A percentile compares a stretch with the other conserved stretches of the same genome.
Conservation (phyloP, 1,140 invertebrate species). For the Nilaparvata lugens region DNA sequence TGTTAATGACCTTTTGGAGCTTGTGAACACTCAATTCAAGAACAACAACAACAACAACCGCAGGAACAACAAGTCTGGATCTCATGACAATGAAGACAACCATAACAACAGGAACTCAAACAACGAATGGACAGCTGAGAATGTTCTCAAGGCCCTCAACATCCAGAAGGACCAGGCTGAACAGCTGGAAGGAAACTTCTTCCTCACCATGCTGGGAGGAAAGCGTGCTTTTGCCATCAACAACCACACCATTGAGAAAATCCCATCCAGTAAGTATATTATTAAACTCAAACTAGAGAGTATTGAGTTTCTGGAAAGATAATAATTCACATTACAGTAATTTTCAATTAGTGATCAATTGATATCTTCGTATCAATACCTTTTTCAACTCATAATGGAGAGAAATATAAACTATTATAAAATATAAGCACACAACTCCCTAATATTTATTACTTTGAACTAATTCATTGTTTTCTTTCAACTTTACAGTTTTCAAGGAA, state of each 20-base stretch:
- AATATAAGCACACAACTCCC: no score
- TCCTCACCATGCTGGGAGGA: constrained; percentile 34
- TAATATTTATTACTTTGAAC: no score
- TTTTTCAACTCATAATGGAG: no score
- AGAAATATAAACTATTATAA: no score
- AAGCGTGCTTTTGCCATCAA: constrained; percentile 44
- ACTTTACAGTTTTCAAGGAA: background rate
- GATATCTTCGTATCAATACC: background rate
- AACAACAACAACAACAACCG: constrained; percentile 15
- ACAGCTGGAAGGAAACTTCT: constrained; percentile 46
- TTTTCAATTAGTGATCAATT: background rate
- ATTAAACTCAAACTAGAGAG: background rate
- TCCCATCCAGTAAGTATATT: constrained; percentile 34
- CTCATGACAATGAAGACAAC: background rate
- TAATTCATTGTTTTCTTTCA: background rate
- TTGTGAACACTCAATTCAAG: constrained; percentile 24
- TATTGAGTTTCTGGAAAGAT: background rate
- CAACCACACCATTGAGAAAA: constrained; percentile 41
- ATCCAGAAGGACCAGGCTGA: constrained; percentile 41
- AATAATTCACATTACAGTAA: background rate
- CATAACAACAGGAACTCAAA: background rate
- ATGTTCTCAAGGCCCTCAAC: constrained; percentile 45
- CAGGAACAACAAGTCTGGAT: background rate
- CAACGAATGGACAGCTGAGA: constrained; percentile 35
- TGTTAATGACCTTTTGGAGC: constrained; percentile 8